phyloP scores from a whole-genome alignment of 2,113 vertebrate genomes.

The Oxyura jamaicensis region DNA sequence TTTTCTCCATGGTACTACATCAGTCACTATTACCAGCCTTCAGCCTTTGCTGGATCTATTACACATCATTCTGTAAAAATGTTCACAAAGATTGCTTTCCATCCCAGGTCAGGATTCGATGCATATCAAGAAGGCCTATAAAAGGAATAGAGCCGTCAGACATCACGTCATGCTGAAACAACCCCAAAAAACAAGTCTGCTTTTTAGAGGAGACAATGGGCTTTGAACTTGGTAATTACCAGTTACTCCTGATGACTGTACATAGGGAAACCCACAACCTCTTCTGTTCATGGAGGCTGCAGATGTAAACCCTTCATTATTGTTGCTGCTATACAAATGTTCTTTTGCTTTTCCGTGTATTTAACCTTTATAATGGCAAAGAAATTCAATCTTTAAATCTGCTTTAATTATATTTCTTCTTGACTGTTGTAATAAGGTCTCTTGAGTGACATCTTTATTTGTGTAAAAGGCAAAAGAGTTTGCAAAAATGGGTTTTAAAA shows the following conservation, averaged over 20 bases:
- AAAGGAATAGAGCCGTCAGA: conserved; percentile 39
- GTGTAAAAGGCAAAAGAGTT: conserved; percentile 12
- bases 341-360: not conserved
- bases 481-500: conserved; percentile 9
- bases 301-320: conserved; percentile 46
- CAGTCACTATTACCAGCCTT: conserved; percentile 14
- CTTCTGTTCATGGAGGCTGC: not conserved
- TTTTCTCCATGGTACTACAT: conserved; percentile 14
- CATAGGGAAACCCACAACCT: conserved; percentile 38
- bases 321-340: not conserved
- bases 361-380: conserved; percentile 46
- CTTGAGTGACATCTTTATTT: conserved; percentile 5
- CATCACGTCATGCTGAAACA: not conserved
- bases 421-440: not conserved
- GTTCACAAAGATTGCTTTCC: conserved; percentile 24
- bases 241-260: conserved; percentile 40
- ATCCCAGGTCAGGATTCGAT: not conserved
- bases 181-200: not conserved
- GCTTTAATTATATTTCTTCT: conserved; percentile 37
- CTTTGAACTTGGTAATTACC: conserved; percentile 41
- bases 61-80: not conserved
- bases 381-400: conserved; percentile 15
- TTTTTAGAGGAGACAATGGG: conserved; percentile 1
- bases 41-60: not conserved
- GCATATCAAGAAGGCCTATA: not conserved